Evolutionary conservation across 2,797 vertebrate species (phyloP).

Genomic region (Gymnoscopelus microlampas): DNA sequence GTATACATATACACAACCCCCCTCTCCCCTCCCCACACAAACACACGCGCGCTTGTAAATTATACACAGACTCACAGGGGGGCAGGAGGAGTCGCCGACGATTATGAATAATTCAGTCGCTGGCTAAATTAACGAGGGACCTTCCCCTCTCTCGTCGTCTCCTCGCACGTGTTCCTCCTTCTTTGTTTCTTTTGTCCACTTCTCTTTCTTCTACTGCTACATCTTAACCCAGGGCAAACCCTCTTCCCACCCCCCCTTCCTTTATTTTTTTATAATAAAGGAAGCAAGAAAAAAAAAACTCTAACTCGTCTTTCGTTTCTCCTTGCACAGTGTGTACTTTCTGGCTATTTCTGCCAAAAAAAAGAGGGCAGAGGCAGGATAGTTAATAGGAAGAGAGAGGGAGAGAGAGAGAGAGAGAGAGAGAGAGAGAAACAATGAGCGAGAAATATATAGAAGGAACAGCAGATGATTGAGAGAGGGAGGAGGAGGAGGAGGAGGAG

Average conservation of each 20-base stretch:
- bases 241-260: not conserved
- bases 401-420: slow-evolving; percentile 14
- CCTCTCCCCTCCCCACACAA: slow-evolving; percentile 6
- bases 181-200: not conserved
- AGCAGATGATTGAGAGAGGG: no score
- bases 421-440: not conserved
- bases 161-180: not conserved
- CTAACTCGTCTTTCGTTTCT: slow-evolving; percentile 10
- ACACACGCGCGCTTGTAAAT: slow-evolving; percentile 3
- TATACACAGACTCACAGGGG: not conserved
- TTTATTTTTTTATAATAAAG: not conserved
- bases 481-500: no score
- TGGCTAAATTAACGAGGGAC: slow-evolving; percentile 20
- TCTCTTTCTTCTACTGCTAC: not conserved
- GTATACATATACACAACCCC: not conserved
- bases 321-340: slow-evolving; percentile 6
- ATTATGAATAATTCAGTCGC: slow-evolving; percentile 28
- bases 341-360: slow-evolving; percentile 1
- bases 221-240: no score
- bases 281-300: not conserved
- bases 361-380: not conserved
- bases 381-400: not conserved
- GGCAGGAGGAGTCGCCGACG: not conserved
- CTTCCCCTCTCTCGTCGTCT: slow-evolving; percentile 2
- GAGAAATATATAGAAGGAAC: no score